Percentiles rank a stretch among this genome's conserved stretches.
These are phyloP conservation scores for Coilia nasus DNA, from an alignment of 2,797 vertebrate genomes.

Conservation along the genomic window DNA sequence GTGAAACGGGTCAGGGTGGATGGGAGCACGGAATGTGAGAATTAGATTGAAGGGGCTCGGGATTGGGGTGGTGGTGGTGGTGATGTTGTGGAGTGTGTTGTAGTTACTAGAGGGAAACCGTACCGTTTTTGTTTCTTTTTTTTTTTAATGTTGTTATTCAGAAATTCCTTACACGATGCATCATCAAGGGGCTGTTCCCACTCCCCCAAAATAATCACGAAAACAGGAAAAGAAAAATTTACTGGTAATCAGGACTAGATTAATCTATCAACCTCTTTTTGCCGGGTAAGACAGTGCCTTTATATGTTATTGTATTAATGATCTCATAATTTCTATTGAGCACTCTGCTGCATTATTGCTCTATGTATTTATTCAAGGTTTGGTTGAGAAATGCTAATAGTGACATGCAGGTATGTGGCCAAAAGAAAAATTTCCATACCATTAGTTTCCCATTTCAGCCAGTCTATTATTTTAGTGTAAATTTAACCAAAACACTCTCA, in stretches of 20 bases:
- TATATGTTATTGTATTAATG: slow-evolving; percentile 31
- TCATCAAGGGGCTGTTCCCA: slow-evolving; percentile 21
- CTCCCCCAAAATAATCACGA: slow-evolving; percentile 38
- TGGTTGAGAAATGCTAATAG: slow-evolving; percentile 51
- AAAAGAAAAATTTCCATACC: slow-evolving; percentile 58
- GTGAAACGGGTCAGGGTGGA: background rate
- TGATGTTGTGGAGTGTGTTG: too few relatives aligned
- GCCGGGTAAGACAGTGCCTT: slow-evolving; percentile 42
- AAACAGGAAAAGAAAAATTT: slow-evolving; percentile 38
- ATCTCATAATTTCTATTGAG: slow-evolving; percentile 65
- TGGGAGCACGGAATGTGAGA: slow-evolving; percentile 9
- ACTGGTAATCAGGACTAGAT: slow-evolving; percentile 44
- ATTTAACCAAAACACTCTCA: slow-evolving; percentile 68
- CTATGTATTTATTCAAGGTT: slow-evolving; percentile 54
- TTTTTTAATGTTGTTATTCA: background rate
- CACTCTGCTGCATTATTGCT: slow-evolving; percentile 57
- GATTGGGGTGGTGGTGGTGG: too few relatives aligned
- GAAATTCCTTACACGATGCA: background rate
- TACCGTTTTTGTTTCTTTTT: background rate
- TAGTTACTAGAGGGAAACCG: background rate
- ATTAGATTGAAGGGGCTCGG: background rate
- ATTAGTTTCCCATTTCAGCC: slow-evolving; percentile 45
- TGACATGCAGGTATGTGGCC: slow-evolving; percentile 63
- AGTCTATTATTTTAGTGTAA: slow-evolving; percentile 52
- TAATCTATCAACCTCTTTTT: slow-evolving; percentile 37